These are phyloP conservation scores for Pachypanchax playfairii DNA, from an alignment of 2,113 vertebrate genomes.

Conservation along the genomic window DNA sequence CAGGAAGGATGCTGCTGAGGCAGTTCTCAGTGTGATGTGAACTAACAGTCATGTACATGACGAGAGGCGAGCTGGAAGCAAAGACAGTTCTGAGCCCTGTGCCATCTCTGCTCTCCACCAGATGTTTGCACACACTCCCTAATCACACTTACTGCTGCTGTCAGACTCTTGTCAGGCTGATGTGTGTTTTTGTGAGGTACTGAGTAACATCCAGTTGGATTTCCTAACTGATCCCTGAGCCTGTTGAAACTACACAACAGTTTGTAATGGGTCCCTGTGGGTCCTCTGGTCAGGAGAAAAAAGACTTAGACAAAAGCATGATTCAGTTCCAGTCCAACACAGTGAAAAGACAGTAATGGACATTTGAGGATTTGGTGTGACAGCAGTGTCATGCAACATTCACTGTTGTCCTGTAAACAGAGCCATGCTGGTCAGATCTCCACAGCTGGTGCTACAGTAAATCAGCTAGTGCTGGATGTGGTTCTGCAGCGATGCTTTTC, in stretches of 20 bases:
- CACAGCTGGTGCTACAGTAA: conserved; percentile 8
- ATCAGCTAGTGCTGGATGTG: conserved; percentile 31
- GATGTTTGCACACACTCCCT: conserved; percentile 45
- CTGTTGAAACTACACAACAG: conserved; percentile 43
- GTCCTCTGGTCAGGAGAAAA: conserved; percentile 36
- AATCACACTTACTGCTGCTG: conserved; percentile 40
- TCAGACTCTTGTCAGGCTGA: conserved; percentile 35
- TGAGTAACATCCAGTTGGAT: conserved; percentile 45
- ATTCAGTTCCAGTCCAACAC: conserved; percentile 43
- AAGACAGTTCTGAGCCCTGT: conserved; percentile 48
- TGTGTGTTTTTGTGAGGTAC: conserved; percentile 35
- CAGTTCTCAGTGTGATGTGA: conserved; percentile 56
- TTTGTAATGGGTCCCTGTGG: conserved; percentile 51
- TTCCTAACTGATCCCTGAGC: conserved; percentile 47
- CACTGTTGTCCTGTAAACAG: conserved; percentile 22
- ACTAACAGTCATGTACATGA: conserved; percentile 40
- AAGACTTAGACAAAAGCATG: conserved; percentile 37
- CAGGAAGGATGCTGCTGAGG: conserved; percentile 59
- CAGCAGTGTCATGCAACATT: conserved; percentile 33
- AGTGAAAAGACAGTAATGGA: conserved; percentile 31
- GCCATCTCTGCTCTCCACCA: conserved; percentile 45
- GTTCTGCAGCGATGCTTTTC: conserved; percentile 21
- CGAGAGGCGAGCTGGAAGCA: conserved; percentile 47
- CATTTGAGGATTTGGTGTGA: conserved; percentile 36
- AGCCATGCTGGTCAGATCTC: conserved; percentile 38